Conservation (phyloP, 2,888 invertebrate genomes). For the Epiblema foenella region DNA sequence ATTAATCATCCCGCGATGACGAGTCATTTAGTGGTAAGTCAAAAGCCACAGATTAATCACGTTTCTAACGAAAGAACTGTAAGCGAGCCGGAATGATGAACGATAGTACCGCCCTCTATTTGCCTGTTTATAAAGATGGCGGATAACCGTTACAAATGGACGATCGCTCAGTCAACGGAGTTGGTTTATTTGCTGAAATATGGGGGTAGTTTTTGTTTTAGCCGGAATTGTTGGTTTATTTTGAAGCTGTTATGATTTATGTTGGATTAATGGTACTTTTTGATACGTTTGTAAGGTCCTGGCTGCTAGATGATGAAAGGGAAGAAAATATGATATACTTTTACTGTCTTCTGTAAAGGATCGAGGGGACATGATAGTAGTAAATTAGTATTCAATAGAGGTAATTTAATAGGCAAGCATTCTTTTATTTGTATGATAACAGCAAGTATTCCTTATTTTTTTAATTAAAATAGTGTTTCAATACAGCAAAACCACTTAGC, state of each 20-base stretch:
- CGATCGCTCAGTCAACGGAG: conserved; percentile 15
- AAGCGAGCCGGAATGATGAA: conserved; percentile 16
- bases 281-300: too few relatives aligned
- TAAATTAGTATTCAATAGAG: too few relatives aligned
- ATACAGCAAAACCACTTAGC: too few relatives aligned
- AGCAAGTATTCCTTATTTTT: too few relatives aligned
- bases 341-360: too few relatives aligned
- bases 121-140: conserved; percentile 34
- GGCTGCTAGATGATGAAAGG: too few relatives aligned
- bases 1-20: conserved; percentile 29
- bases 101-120: conserved; percentile 32
- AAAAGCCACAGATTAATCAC: conserved; percentile 38
- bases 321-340: too few relatives aligned
- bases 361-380: too few relatives aligned
- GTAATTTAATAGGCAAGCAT: too few relatives aligned
- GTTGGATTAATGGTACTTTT: background rate
- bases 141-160: conserved; percentile 40
- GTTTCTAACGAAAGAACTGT: conserved; percentile 17
- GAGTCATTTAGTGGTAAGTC: conserved; percentile 38
- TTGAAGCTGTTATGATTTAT: background rate
- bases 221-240: background rate
- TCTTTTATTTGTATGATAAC: too few relatives aligned
- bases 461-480: too few relatives aligned
- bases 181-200: conserved; percentile 34
- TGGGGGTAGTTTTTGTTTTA: conserved; percentile 5